Evolutionary conservation across 2,797 vertebrate genomes (phyloP).

Genomic region (Numenius phaeopus): DNA sequence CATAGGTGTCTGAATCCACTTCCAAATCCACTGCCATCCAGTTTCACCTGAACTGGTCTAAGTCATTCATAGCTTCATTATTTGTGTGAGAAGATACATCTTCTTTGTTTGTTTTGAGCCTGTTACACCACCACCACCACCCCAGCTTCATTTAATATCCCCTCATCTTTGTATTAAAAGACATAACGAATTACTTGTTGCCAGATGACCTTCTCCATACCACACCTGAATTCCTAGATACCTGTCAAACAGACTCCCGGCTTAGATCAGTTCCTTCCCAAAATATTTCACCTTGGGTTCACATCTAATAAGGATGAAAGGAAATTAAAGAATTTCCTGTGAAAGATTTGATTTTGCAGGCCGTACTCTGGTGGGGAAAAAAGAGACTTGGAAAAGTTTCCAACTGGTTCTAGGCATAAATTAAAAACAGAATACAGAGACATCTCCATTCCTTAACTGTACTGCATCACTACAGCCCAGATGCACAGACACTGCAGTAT

Average conservation of each 20-base stretch:
- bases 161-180: background rate
- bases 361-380: background rate
- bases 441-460: background rate
- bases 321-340: background rate
- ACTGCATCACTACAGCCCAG: background rate
- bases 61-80: background rate
- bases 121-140: background rate
- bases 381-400: background rate
- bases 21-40: background rate
- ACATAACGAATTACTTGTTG: background rate
- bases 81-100: background rate
- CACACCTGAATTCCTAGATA: background rate
- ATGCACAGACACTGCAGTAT: background rate
- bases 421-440: background rate
- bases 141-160: background rate
- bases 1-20: background rate
- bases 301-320: background rate
- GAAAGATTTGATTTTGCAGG: background rate
- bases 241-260: background rate
- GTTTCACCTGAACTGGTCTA: background rate
- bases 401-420: background rate
- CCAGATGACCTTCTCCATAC: background rate
- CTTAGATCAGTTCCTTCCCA: background rate
- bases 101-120: background rate
- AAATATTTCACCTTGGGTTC: background rate